A percentile compares a stretch with the other conserved stretches of the same genome.
Conservation (phyloP, 2,113 vertebrate species). For the Pomatostomus ruficeps region DNA sequence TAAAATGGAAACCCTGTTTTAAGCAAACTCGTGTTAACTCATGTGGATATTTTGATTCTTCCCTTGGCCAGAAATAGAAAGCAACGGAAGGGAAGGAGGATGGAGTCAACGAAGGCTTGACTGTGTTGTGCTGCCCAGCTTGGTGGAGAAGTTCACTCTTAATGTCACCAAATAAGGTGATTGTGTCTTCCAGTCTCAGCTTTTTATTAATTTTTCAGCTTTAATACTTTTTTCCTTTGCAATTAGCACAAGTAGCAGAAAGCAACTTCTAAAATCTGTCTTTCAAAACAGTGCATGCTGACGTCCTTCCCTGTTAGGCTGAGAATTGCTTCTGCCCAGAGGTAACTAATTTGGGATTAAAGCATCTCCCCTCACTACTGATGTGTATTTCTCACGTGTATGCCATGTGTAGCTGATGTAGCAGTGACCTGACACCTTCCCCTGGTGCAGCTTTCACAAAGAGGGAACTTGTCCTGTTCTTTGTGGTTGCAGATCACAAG, state of each 20-base stretch:
- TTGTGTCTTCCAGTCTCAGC: not conserved
- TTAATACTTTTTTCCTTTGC: not conserved
- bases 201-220: not conserved
- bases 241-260: not conserved
- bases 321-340: not conserved
- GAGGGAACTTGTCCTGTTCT: not conserved
- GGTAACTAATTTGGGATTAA: not conserved
- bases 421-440: not conserved
- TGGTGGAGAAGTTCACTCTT: not conserved
- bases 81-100: not conserved
- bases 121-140: fast-evolving
- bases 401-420: not conserved
- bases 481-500: not conserved
- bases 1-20: not conserved
- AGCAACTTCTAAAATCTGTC: not conserved
- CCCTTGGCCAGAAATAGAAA: not conserved
- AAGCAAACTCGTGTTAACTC: not conserved
- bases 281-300: not conserved
- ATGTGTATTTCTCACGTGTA: fast-evolving
- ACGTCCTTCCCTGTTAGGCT: not conserved
- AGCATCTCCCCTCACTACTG: not conserved
- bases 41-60: not conserved
- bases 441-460: not conserved
- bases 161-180: not conserved
- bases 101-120: not conserved